Conservation (phyloP, 2,797 vertebrate genomes). For the Alexandromys oeconomus region DNA sequence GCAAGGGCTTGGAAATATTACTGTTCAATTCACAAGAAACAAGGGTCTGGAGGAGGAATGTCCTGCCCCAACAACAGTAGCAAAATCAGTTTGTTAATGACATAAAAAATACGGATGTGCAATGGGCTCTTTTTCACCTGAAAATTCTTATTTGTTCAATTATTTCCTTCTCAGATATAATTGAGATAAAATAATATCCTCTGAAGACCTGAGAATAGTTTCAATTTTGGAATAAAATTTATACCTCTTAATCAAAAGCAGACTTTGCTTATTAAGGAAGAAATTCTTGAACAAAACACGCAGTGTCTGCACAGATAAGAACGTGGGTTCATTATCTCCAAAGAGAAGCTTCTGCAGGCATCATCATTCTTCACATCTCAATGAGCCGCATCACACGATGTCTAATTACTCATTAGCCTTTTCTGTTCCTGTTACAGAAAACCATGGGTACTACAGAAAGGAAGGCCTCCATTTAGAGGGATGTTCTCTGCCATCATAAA, state of each 20-base stretch:
- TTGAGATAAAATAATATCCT: slow-evolving; percentile 35
- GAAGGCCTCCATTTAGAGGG: neutral
- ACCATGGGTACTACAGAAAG: neutral
- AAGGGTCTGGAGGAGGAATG: neutral
- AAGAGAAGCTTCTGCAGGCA: slow-evolving; percentile 4
- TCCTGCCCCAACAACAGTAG: neutral
- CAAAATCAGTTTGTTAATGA: neutral
- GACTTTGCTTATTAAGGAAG: slow-evolving; percentile 29
- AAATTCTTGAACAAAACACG: slow-evolving; percentile 34
- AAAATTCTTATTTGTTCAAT: neutral
- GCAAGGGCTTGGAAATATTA: neutral
- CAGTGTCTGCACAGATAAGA: neutral
- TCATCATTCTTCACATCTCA: neutral
- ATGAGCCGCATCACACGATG: neutral
- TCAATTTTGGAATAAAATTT: slow-evolving; percentile 54
- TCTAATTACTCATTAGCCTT: slow-evolving; percentile 37
- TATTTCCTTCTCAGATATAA: slow-evolving; percentile 30
- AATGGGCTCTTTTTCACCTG: slow-evolving; percentile 2
- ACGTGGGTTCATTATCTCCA: neutral
- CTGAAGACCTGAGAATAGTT: slow-evolving; percentile 38
- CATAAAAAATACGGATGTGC: neutral
- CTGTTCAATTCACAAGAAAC: neutral
- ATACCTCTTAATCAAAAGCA: neutral
- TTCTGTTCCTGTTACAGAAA: slow-evolving; percentile 39
- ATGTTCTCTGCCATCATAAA: slow-evolving; percentile 10